Evolutionary conservation across 64 coral and sea anemone species (phyloP).

Genomic region (Actinia equina): DNA sequence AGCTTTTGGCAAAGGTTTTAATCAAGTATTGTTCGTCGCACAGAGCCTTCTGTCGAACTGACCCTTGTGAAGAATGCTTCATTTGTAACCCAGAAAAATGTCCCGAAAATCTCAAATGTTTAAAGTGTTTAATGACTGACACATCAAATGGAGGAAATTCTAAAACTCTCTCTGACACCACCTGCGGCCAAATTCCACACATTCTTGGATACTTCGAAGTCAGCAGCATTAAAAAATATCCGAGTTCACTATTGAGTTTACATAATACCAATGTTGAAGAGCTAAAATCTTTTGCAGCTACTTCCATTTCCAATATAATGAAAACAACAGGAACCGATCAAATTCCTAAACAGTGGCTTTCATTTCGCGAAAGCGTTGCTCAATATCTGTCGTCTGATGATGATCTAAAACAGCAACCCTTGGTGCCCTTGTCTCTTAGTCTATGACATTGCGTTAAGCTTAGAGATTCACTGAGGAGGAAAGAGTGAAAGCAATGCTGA

Average conservation of each 20-base stretch:
- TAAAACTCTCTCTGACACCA: not conserved
- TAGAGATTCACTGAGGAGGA: slow-evolving; percentile 50
- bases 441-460: not conserved
- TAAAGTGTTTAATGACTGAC: not conserved
- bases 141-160: not conserved
- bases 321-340: not conserved
- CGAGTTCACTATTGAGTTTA: not conserved
- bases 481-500: slow-evolving; percentile 62
- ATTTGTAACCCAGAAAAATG: slow-evolving; percentile 14
- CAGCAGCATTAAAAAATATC: slow-evolving; percentile 45
- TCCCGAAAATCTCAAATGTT: not conserved
- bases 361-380: not conserved
- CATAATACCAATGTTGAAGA: not conserved
- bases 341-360: slow-evolving; percentile 38
- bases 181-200: slow-evolving; percentile 51
- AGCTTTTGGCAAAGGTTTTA: not conserved
- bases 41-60: not conserved
- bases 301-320: not conserved
- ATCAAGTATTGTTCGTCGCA: not conserved
- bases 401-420: not conserved
- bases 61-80: not conserved
- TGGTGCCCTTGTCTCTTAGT: slow-evolving; percentile 32
- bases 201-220: slow-evolving; percentile 76
- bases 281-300: not conserved
- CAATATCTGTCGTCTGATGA: not conserved